Base-by-base conservation (phyloP, 2,113 vertebrate species). In the Rynchops niger region DNA sequence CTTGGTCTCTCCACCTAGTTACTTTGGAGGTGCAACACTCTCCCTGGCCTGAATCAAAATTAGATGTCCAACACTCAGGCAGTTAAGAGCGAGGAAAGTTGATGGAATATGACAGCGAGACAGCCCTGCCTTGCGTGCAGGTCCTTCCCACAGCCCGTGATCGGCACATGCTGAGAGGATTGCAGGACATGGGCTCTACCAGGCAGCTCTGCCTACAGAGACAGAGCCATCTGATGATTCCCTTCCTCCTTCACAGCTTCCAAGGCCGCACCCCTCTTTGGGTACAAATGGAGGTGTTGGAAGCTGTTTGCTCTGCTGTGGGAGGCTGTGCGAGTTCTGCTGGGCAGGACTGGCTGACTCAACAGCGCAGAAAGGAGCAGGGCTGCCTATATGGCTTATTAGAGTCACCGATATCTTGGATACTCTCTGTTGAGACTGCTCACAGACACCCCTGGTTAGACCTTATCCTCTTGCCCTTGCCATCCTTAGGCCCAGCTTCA, bases 121-220 rank as follows among this genome's bases (percentile, higher is more conserved):
- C 65, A 90, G 52, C 29, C 49, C 66, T 36, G 49, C 29, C 23
- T 20, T 55, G 5, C 13, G 45, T 1, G 1, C 9, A 2, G 66
- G 15, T 59, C 34, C 23, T 58, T 40, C 30, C 32, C 34, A 6
- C n/a, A 40, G n/a, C n/a, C 38, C 0, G 0, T 2, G 2, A 6
- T 4, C 4, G 2, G 56, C 47, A 34, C 4, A 7, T 6, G 26
- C 40, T 59, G 78, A 10, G 42, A 15, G 42, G 19, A 7, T 1
- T 26, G 65, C 55, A 50, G 50, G 38, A 38, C 77, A 42, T 1
- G 12, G 27, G 72, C 42, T 74, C 23, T 26, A 13, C 20, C 29
- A 29, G 71, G 43, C 27, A 88, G 49, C 43, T 32, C 13, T 70
- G 47, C 14, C 40, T 14, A 6, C 19, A 23, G 52, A 78, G 34